These are phyloP conservation scores for Mactra quadrangularis DNA, from an alignment of 1,140 invertebrate species.

Conservation along the genomic window DNA sequence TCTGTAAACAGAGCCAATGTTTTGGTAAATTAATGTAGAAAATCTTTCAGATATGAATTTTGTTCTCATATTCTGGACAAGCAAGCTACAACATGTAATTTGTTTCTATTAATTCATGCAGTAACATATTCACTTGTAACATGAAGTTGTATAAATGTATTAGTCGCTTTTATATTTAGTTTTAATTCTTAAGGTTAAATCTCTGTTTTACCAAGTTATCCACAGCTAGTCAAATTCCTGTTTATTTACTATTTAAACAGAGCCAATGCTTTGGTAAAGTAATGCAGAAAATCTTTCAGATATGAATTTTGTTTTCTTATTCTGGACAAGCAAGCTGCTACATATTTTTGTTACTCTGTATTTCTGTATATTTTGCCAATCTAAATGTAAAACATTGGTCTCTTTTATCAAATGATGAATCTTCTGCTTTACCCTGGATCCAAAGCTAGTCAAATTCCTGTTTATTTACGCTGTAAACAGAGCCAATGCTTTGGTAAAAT, in stretches of 20 bases:
- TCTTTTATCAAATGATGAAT: too few relatives aligned
- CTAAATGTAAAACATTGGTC: not conserved
- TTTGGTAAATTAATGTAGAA: conserved; percentile 58
- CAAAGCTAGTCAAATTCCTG: conserved; percentile 66
- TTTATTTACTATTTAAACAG: conserved; percentile 38
- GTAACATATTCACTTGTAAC: too few relatives aligned
- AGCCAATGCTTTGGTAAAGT: conserved; percentile 64
- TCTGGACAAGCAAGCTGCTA: conserved; percentile 34
- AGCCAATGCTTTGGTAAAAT: conserved; percentile 64
- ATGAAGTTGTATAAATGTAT: too few relatives aligned
- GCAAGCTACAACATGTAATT: conserved; percentile 20
- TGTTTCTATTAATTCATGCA: too few relatives aligned
- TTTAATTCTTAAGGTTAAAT: too few relatives aligned
- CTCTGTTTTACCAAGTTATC: too few relatives aligned
- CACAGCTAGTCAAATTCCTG: conserved; percentile 66
- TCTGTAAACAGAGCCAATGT: conserved; percentile 57
- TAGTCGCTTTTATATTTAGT: too few relatives aligned
- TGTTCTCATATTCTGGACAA: conserved; percentile 23
- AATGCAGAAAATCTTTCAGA: conserved; percentile 43
- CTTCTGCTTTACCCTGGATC: too few relatives aligned
- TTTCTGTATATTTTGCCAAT: not conserved
- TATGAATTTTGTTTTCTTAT: not conserved
- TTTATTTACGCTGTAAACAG: conserved; percentile 34
- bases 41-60: conserved; percentile 33
- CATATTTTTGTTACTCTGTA: not conserved